Evolutionary conservation across 2,888 invertebrate species (phyloP).

Genomic region (Linhomoeus sp.): DNA sequence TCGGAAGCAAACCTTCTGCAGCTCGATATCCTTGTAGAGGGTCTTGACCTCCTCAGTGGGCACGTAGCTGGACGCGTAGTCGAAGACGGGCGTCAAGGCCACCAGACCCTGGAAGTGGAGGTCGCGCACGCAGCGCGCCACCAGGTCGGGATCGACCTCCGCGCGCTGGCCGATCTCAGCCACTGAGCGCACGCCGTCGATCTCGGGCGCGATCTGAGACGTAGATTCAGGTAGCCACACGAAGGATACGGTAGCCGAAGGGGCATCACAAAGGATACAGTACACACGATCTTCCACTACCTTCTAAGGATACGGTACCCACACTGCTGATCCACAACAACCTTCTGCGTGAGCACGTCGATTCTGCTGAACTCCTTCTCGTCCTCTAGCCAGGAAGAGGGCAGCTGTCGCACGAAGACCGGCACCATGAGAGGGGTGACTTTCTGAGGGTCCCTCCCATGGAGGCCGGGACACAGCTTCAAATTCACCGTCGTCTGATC

Average conservation of each 20-base stretch:
- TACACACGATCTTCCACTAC: too few relatives aligned
- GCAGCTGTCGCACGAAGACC: constrained; percentile 13
- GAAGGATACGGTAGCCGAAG: not conserved
- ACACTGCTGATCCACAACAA: too few relatives aligned
- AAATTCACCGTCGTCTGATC: constrained; percentile 16
- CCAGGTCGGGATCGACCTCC: constrained; percentile 1
- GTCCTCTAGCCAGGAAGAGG: constrained; percentile 7
- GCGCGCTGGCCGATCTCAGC: constrained; percentile 1
- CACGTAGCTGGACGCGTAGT: constrained; percentile 1
- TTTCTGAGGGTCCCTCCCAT: constrained; percentile 18
- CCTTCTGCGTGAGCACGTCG: constrained; percentile 24
- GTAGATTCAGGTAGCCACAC: not conserved
- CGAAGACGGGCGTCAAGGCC: not conserved
- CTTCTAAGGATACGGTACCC: too few relatives aligned
- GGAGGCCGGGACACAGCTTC: constrained; percentile 18
- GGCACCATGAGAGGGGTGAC: constrained; percentile 18
- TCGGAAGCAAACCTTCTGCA: not conserved
- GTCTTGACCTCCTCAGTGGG: not conserved
- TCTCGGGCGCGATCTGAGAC: not conserved
- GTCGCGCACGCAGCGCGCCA: constrained; percentile 2
- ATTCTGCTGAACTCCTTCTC: constrained; percentile 14
- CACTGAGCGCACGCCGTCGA: constrained; percentile 3
- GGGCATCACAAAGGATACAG: too few relatives aligned
- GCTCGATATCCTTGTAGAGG: not conserved
- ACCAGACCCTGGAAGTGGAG: not conserved